Evolutionary conservation across 2,888 invertebrate species (phyloP).

Genomic region (Suillia variegata): DNA sequence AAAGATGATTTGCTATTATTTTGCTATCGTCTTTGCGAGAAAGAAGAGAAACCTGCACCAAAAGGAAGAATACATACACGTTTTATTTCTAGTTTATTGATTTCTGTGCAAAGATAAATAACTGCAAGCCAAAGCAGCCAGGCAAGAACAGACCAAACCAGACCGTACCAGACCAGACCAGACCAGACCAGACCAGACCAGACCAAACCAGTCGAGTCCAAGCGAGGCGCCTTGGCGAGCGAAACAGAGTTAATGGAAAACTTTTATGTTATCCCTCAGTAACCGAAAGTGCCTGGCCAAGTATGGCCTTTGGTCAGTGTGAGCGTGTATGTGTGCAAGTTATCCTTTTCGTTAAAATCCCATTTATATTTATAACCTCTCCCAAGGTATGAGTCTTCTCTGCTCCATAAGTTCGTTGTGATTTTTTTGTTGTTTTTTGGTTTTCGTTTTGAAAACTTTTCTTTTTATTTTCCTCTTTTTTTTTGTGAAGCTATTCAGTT

Average conservation of each 20-base stretch:
- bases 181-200: too few relatives aligned
- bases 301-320: neutral
- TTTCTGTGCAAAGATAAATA: conserved; percentile 1
- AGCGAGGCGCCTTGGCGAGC: neutral
- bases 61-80: too few relatives aligned
- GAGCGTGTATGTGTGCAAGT: conserved; percentile 3
- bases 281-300: neutral
- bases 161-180: too few relatives aligned
- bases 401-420: neutral
- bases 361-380: conserved; percentile 35
- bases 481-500: too few relatives aligned
- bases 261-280: neutral
- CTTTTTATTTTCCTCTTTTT: neutral
- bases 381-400: conserved; percentile 13
- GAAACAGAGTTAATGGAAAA: conserved; percentile 9
- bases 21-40: conserved; percentile 7
- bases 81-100: conserved; percentile 9
- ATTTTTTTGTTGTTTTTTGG: neutral
- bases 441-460: neutral
- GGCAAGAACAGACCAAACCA: too few relatives aligned
- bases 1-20: conserved; percentile 13
- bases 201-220: too few relatives aligned
- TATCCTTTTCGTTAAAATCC: conserved; percentile 31
- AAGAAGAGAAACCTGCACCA: too few relatives aligned
- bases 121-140: too few relatives aligned